phyloP scores from a whole-genome alignment of 2,797 vertebrate genomes.

The Pantherophis vulpinus region DNA sequence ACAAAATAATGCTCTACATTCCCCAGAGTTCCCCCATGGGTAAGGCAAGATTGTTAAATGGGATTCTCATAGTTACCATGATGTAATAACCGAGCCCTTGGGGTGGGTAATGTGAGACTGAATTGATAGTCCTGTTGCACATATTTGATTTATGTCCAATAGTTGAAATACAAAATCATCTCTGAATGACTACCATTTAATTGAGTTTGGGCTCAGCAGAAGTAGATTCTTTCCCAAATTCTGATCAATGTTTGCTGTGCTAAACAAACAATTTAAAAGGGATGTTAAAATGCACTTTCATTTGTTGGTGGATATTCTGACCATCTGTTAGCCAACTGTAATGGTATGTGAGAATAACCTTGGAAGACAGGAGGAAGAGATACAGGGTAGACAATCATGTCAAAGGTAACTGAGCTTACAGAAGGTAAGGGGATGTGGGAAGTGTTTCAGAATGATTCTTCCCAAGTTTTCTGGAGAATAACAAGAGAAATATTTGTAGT shows the following conservation, averaged over 20 bases:
- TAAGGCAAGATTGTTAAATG: background rate
- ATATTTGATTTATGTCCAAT: background rate
- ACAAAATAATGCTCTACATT: background rate
- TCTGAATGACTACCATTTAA: background rate
- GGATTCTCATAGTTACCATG: background rate
- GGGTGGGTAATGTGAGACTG: background rate
- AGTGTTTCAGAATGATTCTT: background rate
- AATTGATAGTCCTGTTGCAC: background rate
- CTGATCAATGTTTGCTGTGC: background rate
- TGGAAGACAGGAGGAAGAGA: background rate
- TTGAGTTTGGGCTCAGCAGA: background rate
- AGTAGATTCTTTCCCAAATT: background rate
- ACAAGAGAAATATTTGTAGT: background rate
- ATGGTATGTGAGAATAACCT: background rate
- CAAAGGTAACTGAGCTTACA: background rate
- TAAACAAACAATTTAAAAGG: background rate
- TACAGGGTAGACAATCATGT: background rate
- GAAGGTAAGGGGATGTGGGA: background rate
- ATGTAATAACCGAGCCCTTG: background rate
- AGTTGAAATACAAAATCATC: background rate
- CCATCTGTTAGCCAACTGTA: background rate
- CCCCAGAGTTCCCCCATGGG: background rate
- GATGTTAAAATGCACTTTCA: background rate
- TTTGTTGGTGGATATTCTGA: background rate
- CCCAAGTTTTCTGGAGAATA: background rate